Conservation (phyloP, 2,797 vertebrate species). For the Crocidura indochinensis region DNA sequence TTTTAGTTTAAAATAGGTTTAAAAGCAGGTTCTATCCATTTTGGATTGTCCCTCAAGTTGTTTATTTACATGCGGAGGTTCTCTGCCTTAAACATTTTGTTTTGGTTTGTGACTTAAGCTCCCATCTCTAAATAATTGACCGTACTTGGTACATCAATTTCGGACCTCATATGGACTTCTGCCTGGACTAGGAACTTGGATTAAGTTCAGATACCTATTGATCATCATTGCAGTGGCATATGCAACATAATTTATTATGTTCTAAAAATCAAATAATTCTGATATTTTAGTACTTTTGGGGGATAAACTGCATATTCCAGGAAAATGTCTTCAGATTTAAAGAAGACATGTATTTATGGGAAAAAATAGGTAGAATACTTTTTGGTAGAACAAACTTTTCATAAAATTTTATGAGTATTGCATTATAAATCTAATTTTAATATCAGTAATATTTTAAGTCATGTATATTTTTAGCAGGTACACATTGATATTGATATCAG, state of each 20-base stretch:
- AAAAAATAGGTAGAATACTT: neutral
- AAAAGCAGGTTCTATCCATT: no score
- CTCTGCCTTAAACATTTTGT: no score
- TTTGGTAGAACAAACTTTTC: neutral
- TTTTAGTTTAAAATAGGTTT: no score
- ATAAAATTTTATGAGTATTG: neutral
- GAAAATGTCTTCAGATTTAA: slow-evolving; percentile 15
- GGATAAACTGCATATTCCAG: neutral
- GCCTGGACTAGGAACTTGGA: no score
- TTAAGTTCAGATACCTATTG: no score
- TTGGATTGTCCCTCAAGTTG: no score
- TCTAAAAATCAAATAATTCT: neutral
- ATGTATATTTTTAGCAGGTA: neutral
- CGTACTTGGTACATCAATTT: no score
- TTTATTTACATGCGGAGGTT: no score
- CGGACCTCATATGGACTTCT: no score
- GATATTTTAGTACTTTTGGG: neutral
- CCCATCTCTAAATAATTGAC: no score
- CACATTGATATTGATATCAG: neutral
- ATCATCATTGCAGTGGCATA: no score
- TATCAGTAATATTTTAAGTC: neutral
- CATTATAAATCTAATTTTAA: neutral
- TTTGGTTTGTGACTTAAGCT: no score
- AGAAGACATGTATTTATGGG: neutral
- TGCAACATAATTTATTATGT: neutral